phyloP scores from a whole-genome alignment of 2,888 invertebrate species.

The Epistrophe eligans region DNA sequence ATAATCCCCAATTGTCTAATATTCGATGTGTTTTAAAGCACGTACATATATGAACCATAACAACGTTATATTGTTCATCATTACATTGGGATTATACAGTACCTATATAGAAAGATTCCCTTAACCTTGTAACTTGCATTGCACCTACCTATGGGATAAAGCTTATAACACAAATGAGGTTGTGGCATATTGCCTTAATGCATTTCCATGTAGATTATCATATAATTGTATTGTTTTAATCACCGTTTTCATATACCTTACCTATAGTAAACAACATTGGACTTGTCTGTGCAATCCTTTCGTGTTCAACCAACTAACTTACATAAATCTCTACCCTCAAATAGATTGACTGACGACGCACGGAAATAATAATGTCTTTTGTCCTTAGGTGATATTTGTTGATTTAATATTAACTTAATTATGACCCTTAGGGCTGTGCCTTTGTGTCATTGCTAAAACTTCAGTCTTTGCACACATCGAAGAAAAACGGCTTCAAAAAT shows the following conservation, averaged over 20 bases:
- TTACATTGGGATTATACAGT: constrained; percentile 1
- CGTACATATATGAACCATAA: background rate
- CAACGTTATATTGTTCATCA: constrained; percentile 23
- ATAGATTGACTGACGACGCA: background rate
- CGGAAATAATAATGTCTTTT: background rate
- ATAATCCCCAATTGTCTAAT: constrained; percentile 10
- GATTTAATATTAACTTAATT: constrained; percentile 29
- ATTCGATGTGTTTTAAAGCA: background rate
- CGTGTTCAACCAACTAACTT: background rate
- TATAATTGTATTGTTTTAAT: constrained; percentile 60
- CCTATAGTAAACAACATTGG: constrained; percentile 22
- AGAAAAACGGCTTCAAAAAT: constrained; percentile 2
- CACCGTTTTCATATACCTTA: constrained; percentile 49
- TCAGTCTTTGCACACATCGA: background rate
- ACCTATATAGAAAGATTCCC: constrained; percentile 1
- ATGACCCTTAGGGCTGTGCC: background rate
- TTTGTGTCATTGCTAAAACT: background rate
- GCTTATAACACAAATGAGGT: background rate
- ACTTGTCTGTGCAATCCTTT: background rate
- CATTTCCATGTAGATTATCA: constrained; percentile 49
- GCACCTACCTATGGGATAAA: background rate
- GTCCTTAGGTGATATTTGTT: constrained; percentile 35
- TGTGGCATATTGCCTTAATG: constrained; percentile 16
- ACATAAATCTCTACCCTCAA: background rate
- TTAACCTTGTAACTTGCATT: background rate